Percentiles rank a stretch among this genome's conserved stretches.
These are phyloP conservation scores for Callospermophilus lateralis DNA, from an alignment of 2,113 vertebrate genomes.

Conservation along the genomic window DNA sequence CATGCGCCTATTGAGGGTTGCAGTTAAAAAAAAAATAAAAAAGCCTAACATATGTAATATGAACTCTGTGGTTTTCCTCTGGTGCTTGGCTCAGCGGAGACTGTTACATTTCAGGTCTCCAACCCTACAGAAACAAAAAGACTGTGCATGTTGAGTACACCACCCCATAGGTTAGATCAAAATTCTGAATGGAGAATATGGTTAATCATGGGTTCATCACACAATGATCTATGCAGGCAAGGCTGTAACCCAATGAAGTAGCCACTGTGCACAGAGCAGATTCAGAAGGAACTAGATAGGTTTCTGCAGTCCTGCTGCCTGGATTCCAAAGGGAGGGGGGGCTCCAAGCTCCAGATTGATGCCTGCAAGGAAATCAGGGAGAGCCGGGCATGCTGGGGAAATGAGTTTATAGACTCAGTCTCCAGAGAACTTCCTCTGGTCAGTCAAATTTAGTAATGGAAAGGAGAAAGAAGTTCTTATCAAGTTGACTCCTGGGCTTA, in stretches of 20 bases:
- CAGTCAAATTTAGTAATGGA: constrained; percentile 10
- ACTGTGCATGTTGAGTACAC: constrained; percentile 42
- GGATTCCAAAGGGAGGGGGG: constrained; percentile 48
- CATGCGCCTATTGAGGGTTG: constrained; percentile 50
- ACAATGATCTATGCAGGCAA: constrained; percentile 58
- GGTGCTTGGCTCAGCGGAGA: constrained; percentile 27
- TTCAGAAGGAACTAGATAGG: constrained; percentile 1
- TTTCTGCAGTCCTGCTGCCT: not conserved
- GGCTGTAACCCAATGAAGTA: constrained; percentile 50
- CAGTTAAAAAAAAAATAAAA: not conserved
- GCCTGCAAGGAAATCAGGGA: constrained; percentile 14
- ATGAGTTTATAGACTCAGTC: constrained; percentile 10
- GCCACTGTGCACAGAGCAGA: constrained; percentile 30
- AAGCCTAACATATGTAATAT: constrained; percentile 60
- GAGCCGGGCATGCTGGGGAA: constrained; percentile 16
- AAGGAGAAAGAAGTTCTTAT: constrained; percentile 28
- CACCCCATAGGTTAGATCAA: constrained; percentile 72
- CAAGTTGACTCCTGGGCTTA: not conserved
- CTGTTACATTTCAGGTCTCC: constrained; percentile 66
- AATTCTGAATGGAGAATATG: constrained; percentile 73
- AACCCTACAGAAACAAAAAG: constrained; percentile 73
- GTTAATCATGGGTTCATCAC: constrained; percentile 74
- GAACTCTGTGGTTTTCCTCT: constrained; percentile 72
- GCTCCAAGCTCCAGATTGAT: not conserved
- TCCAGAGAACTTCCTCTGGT: not conserved